Evolutionary conservation across 2,888 invertebrate genomes (phyloP).

Genomic region (Synergus japonicus): DNA sequence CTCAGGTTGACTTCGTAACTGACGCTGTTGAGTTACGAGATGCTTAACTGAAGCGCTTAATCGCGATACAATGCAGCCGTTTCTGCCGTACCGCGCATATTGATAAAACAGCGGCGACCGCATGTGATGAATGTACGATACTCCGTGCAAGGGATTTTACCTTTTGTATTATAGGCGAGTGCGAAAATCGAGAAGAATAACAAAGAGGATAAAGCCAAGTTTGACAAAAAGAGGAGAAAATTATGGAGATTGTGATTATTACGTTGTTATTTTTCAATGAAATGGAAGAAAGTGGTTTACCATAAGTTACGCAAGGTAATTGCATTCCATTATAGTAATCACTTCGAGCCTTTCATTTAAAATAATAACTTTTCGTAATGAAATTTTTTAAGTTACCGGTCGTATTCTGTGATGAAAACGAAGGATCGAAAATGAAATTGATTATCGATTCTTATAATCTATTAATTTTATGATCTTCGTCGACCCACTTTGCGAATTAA

Average conservation of each 20-base stretch:
- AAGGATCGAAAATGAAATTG: neutral
- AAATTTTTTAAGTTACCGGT: neutral
- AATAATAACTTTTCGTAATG: neutral
- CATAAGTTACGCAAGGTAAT: neutral
- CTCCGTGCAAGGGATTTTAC: slow-evolving; percentile 47
- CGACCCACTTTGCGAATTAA: slow-evolving; percentile 23
- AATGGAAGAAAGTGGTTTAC: neutral
- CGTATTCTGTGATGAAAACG: slow-evolving; percentile 17
- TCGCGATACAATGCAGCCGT: slow-evolving; percentile 67
- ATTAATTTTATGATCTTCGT: slow-evolving; percentile 10
- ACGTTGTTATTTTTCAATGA: neutral
- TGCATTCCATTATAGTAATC: neutral
- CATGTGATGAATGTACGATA: slow-evolving; percentile 69
- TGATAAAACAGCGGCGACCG: slow-evolving; percentile 61
- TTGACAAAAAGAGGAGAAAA: neutral
- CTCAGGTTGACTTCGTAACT: slow-evolving; percentile 44
- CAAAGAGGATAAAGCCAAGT: neutral
- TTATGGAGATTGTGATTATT: neutral
- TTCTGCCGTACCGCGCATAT: slow-evolving; percentile 59
- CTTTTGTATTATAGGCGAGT: slow-evolving; percentile 24
- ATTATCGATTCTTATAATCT: neutral
- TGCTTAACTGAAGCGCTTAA: slow-evolving; percentile 67
- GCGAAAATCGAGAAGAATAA: slow-evolving; percentile 23
- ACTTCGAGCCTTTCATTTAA: neutral
- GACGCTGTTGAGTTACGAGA: slow-evolving; percentile 61